phyloP scores from a whole-genome alignment of 2,113 vertebrate genomes.

The Nyctereutes procyonoides region DNA sequence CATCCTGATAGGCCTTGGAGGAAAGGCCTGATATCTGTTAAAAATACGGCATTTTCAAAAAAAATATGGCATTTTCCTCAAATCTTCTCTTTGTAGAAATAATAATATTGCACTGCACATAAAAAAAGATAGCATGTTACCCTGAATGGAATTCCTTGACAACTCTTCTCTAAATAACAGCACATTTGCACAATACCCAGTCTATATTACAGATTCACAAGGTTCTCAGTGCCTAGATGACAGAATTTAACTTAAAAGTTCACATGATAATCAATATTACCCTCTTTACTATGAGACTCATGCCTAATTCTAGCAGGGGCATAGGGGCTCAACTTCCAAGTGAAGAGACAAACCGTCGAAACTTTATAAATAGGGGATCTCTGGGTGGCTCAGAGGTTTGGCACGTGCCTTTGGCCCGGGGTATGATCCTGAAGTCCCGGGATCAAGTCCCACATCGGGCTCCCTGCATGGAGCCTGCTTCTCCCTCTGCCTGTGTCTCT shows the following conservation, averaged over 20 bases:
- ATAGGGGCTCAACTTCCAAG: not conserved
- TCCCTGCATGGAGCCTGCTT: no score
- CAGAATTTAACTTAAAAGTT: not conserved
- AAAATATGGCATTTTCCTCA: constrained; percentile 11
- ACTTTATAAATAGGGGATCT: not conserved
- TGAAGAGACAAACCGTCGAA: not conserved
- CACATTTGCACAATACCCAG: not conserved
- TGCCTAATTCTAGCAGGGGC: not conserved
- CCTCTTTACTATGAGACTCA: not conserved
- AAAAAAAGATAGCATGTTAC: constrained; percentile 39
- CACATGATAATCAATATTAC: not conserved
- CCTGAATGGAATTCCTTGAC: not conserved
- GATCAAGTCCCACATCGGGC: no score
- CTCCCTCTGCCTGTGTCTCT: no score
- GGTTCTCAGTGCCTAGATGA: not conserved
- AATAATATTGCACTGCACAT: not conserved
- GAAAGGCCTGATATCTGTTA: constrained; percentile 17
- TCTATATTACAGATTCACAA: not conserved
- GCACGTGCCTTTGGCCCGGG: no score
- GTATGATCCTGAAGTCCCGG: no score
- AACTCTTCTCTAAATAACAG: not conserved
- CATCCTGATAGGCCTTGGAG: not conserved
- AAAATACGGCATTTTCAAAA: not conserved
- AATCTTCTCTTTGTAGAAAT: constrained; percentile 45
- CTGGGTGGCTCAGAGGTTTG: no score